These are phyloP conservation scores for Axea sp. DNA, from an alignment of 2,888 invertebrate species.

Conservation along the genomic window DNA sequence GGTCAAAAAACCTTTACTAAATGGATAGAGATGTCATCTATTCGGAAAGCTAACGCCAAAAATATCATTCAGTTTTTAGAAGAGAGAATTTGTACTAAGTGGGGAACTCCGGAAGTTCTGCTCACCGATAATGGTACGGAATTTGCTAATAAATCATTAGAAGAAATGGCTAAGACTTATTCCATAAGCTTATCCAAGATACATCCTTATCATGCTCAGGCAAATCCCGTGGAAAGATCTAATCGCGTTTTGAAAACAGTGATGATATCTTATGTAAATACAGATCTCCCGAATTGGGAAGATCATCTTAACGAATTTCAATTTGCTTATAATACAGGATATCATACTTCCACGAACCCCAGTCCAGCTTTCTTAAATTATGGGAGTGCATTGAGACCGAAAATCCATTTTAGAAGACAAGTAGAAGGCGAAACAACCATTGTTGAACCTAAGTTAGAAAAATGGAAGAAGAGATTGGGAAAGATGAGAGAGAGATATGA, in stretches of 20 bases:
- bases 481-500: not conserved
- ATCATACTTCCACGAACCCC: not conserved
- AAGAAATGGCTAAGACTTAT: conserved; percentile 1
- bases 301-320: no score
- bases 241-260: no score
- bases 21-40: no score
- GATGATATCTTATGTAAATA: no score
- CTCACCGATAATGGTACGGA: no score
- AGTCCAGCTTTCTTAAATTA: conserved; percentile 2
- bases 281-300: not conserved
- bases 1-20: no score
- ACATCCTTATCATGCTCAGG: conserved; percentile 25
- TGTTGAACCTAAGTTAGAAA: not conserved
- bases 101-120: not conserved
- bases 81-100: no score
- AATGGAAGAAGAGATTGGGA: not conserved
- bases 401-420: not conserved
- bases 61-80: no score
- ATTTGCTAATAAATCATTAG: conserved; percentile 3
- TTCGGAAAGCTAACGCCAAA: no score
- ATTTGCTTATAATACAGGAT: conserved; percentile 2
- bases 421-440: not conserved
- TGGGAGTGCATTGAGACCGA: not conserved
- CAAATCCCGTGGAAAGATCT: conserved; percentile 65
- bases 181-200: conserved; percentile 1